phyloP scores from a whole-genome alignment of 2,888 invertebrate genomes.

The Camptogramma bilineatum region DNA sequence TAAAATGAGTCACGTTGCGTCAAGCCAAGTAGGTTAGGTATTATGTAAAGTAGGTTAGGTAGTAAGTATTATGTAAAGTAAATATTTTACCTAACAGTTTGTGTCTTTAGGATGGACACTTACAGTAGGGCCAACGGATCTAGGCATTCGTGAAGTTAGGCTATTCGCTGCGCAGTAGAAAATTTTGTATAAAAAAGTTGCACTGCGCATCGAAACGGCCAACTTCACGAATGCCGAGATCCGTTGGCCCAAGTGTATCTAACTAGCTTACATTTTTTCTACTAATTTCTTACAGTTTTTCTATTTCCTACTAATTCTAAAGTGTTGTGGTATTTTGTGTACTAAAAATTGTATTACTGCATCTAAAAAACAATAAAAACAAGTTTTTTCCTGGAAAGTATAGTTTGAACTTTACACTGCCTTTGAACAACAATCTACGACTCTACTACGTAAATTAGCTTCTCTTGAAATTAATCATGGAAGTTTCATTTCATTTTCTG shows the following conservation, averaged over 20 bases:
- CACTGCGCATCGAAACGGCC: too few relatives aligned
- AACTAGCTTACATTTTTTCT: background rate
- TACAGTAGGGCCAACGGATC: too few relatives aligned
- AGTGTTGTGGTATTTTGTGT: too few relatives aligned
- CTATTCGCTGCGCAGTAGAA: too few relatives aligned
- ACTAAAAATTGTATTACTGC: too few relatives aligned
- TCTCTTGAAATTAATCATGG: conserved; percentile 19
- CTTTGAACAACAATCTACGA: background rate
- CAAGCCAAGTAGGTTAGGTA: background rate
- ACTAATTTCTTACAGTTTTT: too few relatives aligned
- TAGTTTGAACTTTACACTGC: conserved; percentile 1
- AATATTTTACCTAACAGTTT: background rate
- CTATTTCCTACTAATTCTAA: too few relatives aligned
- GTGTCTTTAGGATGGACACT: too few relatives aligned
- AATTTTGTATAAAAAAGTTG: too few relatives aligned
- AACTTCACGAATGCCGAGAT: too few relatives aligned
- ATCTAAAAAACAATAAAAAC: conserved; percentile 1
- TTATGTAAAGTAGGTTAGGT: conserved; percentile 2
- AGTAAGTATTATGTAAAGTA: background rate
- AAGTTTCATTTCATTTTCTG: conserved; percentile 4
- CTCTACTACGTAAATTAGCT: conserved; percentile 16
- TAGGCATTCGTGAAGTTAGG: too few relatives aligned
- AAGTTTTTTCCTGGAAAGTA: conserved; percentile 16
- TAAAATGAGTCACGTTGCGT: conserved; percentile 1
- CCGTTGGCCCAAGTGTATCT: too few relatives aligned